phyloP scores from a whole-genome alignment of 2,113 vertebrate species.

The Oncorhynchus nerka region DNA sequence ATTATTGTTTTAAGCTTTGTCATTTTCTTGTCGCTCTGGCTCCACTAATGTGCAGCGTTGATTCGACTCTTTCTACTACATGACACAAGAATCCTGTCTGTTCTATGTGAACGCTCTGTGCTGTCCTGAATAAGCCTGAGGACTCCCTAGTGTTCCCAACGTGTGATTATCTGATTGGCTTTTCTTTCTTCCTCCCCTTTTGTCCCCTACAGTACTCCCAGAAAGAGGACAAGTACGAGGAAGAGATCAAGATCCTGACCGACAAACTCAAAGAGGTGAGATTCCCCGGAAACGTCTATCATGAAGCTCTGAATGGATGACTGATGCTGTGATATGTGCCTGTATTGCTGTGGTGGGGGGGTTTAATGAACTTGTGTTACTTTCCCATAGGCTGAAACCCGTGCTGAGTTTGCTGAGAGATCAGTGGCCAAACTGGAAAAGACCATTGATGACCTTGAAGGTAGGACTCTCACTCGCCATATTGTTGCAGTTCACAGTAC shows the following conservation, averaged over 20 bases:
- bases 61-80: no score
- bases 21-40: no score
- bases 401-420: constrained; percentile 87
- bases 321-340: background rate
- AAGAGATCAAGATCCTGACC: constrained; percentile 90
- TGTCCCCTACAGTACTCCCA: constrained; percentile 81
- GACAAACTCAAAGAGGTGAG: constrained; percentile 92
- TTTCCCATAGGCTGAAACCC: constrained; percentile 82
- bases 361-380: background rate
- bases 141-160: background rate
- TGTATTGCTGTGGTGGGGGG: background rate
- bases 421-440: constrained; percentile 89
- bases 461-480: constrained; percentile 61
- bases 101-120: background rate
- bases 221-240: constrained; percentile 93
- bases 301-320: background rate
- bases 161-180: constrained; percentile 34
- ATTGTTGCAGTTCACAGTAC: background rate
- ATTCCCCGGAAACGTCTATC: background rate
- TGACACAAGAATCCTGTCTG: background rate
- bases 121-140: no score
- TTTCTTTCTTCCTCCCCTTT: background rate
- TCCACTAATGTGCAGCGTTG: no score
- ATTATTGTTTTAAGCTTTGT: no score
- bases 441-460: constrained; percentile 89